Percentiles rank a stretch among this genome's conserved stretches.
Conservation (phyloP, 2,113 vertebrate genomes). For the Cichladusa arquata region DNA sequence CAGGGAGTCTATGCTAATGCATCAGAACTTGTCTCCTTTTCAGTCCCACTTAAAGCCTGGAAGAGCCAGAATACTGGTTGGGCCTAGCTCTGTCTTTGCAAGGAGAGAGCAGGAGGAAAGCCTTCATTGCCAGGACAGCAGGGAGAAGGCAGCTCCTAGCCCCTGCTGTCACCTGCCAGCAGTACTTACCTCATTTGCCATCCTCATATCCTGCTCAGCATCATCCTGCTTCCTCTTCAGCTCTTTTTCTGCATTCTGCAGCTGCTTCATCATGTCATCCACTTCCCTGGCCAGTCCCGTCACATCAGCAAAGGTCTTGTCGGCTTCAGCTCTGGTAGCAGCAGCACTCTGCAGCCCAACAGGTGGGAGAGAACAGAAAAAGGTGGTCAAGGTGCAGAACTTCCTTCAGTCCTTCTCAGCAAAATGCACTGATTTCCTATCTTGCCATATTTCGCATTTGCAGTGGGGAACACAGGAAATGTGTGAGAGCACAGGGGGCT, state of each 20-base stretch:
- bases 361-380: neutral
- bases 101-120: neutral
- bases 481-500: rapidly evolving
- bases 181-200: slow-evolving; percentile 86
- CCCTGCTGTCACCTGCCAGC: neutral
- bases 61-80: neutral
- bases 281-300: slow-evolving; percentile 85
- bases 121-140: neutral
- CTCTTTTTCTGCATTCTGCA: slow-evolving; percentile 83
- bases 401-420: neutral
- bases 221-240: slow-evolving; percentile 82
- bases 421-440: neutral
- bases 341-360: slow-evolving; percentile 81
- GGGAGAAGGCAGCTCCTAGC: neutral
- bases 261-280: slow-evolving; percentile 83
- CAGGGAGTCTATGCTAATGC: neutral
- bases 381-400: neutral
- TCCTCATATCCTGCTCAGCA: slow-evolving; percentile 92
- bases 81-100: neutral
- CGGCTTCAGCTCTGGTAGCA: slow-evolving; percentile 83
- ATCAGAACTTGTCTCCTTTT: neutral
- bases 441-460: neutral
- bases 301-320: slow-evolving; percentile 85
- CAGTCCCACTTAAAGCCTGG: neutral
- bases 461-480: neutral